Conservation (phyloP, 2,888 invertebrate species). For the Tetheella fluctuosa region DNA sequence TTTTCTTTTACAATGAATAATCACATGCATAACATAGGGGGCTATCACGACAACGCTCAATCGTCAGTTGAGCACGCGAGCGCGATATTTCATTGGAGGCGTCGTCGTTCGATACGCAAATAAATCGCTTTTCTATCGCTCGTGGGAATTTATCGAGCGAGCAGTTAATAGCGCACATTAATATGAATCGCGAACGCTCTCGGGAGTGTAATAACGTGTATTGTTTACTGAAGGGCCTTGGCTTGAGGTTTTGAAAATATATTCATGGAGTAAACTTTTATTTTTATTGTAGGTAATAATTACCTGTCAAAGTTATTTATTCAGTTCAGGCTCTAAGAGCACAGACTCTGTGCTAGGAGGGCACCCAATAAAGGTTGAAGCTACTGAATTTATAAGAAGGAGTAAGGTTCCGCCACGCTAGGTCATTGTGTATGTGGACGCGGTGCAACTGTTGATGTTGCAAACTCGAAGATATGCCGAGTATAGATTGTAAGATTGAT, state of each 20-base stretch:
- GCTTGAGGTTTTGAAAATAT: slow-evolving; percentile 5
- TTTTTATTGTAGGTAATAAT: background rate
- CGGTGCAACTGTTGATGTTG: too few relatives aligned
- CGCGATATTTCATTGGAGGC: slow-evolving; percentile 39
- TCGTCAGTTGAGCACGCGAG: slow-evolving; percentile 33
- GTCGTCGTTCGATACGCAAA: slow-evolving; percentile 49
- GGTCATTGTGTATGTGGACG: too few relatives aligned
- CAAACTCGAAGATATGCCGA: too few relatives aligned
- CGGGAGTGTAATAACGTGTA: slow-evolving; percentile 28
- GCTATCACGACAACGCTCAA: slow-evolving; percentile 36
- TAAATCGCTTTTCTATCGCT: slow-evolving; percentile 70
- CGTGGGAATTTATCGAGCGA: slow-evolving; percentile 58
- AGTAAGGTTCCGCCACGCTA: too few relatives aligned
- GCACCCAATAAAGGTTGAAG: too few relatives aligned
- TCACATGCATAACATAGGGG: slow-evolving; percentile 17
- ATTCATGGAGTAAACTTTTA: background rate
- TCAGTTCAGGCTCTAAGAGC: too few relatives aligned
- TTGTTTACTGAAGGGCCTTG: slow-evolving; percentile 31
- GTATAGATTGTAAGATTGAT: too few relatives aligned
- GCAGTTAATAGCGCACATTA: slow-evolving; percentile 69
- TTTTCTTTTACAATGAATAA: background rate
- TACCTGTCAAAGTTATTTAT: too few relatives aligned
- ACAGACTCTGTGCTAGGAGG: too few relatives aligned
- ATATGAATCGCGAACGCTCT: slow-evolving; percentile 56
- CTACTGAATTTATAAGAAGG: too few relatives aligned